These are phyloP conservation scores for Origma solitaria DNA, from an alignment of 2,113 vertebrate species.

Conservation along the genomic window DNA sequence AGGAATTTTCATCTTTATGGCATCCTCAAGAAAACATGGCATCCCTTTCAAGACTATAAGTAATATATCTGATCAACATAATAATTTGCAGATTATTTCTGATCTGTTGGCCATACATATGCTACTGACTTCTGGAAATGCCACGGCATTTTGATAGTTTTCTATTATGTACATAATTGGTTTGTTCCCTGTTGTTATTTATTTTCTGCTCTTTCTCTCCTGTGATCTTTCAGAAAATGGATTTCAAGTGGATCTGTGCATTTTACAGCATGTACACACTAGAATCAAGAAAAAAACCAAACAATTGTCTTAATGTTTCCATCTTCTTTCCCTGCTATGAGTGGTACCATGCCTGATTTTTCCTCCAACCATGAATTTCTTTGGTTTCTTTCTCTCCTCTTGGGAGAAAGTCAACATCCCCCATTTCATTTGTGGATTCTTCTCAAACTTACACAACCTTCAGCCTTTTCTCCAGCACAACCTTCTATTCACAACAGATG, in stretches of 20 bases:
- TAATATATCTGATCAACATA: background rate
- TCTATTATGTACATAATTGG: background rate
- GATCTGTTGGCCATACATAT: background rate
- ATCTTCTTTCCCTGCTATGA: background rate
- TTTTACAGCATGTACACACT: background rate
- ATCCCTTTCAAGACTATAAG: background rate
- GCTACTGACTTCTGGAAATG: background rate
- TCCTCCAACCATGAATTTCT: background rate
- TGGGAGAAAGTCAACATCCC: background rate
- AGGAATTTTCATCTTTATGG: background rate
- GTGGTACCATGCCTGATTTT: background rate
- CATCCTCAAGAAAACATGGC: background rate
- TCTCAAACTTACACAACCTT: background rate
- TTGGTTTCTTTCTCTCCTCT: too few species aligned
- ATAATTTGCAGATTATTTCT: background rate
- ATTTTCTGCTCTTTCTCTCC: background rate
- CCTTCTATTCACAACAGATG: background rate
- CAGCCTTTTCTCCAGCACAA: background rate
- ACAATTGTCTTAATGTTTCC: background rate
- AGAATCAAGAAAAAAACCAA: rapidly evolving
- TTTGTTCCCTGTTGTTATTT: background rate
- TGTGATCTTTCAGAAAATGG: background rate
- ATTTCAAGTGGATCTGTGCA: background rate
- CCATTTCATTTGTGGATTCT: background rate
- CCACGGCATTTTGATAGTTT: background rate